A percentile compares a stretch with the other conserved stretches of the same genome.
These are phyloP conservation scores for Ochlodes sylvanus DNA, from an alignment of 2,888 invertebrate species.

Conservation along the genomic window DNA sequence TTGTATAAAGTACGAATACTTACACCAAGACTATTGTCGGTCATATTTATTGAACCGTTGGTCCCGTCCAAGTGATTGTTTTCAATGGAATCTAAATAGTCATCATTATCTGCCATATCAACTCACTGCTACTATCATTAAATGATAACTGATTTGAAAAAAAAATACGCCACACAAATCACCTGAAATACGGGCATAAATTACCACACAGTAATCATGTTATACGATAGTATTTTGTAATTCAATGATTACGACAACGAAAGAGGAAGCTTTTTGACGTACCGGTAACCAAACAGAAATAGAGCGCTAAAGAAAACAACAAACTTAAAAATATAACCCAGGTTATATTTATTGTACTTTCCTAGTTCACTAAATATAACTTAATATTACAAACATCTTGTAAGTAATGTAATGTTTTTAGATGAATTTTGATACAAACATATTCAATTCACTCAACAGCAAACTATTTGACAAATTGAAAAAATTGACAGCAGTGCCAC, in stretches of 20 bases:
- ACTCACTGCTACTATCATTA: conserved; percentile 60
- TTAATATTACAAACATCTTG: conserved; percentile 56
- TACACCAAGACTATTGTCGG: conserved; percentile 79
- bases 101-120: conserved; percentile 82
- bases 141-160: conserved; percentile 45
- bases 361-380: conserved; percentile 50
- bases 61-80: conserved; percentile 86
- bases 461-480: conserved; percentile 50
- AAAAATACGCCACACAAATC: conserved; percentile 52
- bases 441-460: conserved; percentile 48
- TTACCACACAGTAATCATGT: conserved; percentile 32
- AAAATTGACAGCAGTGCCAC: no score
- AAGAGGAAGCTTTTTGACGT: conserved; percentile 63
- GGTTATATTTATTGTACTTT: conserved; percentile 50
- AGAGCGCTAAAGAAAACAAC: conserved; percentile 53
- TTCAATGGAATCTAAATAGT: conserved; percentile 81
- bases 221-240: conserved; percentile 44
- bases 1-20: conserved; percentile 49
- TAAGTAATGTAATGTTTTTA: conserved; percentile 63
- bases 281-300: conserved; percentile 81
- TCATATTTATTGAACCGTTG: conserved; percentile 85
- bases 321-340: conserved; percentile 69
- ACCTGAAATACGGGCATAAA: conserved; percentile 54
- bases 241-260: conserved; percentile 51
- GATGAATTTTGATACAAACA: conserved; percentile 64